Base-by-base conservation (phyloP, 2,113 vertebrate species). In the Labeo catla region DNA sequence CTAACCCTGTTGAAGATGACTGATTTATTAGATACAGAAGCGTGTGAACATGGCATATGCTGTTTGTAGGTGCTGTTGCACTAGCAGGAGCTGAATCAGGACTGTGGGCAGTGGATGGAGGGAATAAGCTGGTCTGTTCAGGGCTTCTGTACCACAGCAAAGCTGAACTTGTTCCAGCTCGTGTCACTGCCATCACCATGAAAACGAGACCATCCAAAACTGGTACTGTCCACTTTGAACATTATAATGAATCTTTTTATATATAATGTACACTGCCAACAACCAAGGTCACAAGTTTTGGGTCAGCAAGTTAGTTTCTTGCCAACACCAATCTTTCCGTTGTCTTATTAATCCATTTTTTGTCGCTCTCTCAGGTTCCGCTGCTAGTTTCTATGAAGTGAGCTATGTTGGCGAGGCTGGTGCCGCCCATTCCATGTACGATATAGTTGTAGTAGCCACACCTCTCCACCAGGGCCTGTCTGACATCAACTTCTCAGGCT, bases 61-160 rank as follows among this genome's bases (percentile, higher is more conserved):
- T 19, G 34, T 88, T 15, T 34, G 12, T 66, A 99, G 98, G 98
- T 12, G 95, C 95, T 0, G 94, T 98, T 34, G 96, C 97, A 1
- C 83, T 99, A 85, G 89, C 97, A 0, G 88, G 93, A 5, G 89
- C 91, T 0, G 95, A 96, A 13, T 92, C 96, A 0, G 95, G 94
- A 1, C 92, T 97, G 65, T 99, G 98, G 98, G 93, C 97, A 0
- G 95, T 99, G 47, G 96, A 97, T 89, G 98, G 96, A 19, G 98
- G 98, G 0, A 99, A 99, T 91, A 97, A 97, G 84, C 93, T 93
- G 0, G 95, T 99, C 52, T 99, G 98, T 73, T 92, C 90, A 0
- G 95, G 96, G 10, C 96, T 99, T 19, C 89, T 99, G 45, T 95
- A 94, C 65, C 84, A 96, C 82, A 96, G 97, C 85, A 98, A 96